Evolutionary conservation across 2,888 invertebrate genomes (phyloP).

Genomic region (Lycaena phlaeas): DNA sequence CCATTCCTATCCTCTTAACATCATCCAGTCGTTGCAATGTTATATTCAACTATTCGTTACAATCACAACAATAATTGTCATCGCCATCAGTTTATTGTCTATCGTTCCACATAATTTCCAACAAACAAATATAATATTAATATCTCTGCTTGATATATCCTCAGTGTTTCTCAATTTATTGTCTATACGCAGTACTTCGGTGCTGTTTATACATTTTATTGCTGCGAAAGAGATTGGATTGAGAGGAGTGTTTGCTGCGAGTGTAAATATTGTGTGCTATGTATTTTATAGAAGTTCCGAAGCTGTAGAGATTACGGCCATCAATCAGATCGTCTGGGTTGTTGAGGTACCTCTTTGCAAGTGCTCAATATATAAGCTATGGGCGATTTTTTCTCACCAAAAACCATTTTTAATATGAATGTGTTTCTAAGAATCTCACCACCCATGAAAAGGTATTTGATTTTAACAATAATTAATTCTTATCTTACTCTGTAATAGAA

Average conservation of each 20-base stretch:
- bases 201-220: slow-evolving; percentile 8
- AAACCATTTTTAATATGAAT: no score
- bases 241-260: neutral
- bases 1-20: no score
- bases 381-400: no score
- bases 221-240: neutral
- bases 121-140: neutral
- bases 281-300: slow-evolving; percentile 40
- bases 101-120: neutral
- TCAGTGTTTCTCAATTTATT: slow-evolving; percentile 6
- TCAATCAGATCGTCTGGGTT: slow-evolving; percentile 47
- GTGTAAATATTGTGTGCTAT: slow-evolving; percentile 2
- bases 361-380: slow-evolving; percentile 4
- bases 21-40: no score
- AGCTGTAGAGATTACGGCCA: slow-evolving; percentile 50
- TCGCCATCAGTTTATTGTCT: neutral
- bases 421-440: no score
- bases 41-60: no score
- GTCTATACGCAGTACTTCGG: neutral
- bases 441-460: no score
- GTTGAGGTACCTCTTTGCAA: slow-evolving; percentile 24
- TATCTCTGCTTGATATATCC: slow-evolving; percentile 3
- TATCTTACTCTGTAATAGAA: no score
- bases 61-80: slow-evolving; percentile 13
- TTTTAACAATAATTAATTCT: no score